Evolutionary conservation across 1,140 invertebrate species (phyloP), one percentile per base, ranked within the genome.

Genomic region (Drosophila punjabiensis): DNA sequence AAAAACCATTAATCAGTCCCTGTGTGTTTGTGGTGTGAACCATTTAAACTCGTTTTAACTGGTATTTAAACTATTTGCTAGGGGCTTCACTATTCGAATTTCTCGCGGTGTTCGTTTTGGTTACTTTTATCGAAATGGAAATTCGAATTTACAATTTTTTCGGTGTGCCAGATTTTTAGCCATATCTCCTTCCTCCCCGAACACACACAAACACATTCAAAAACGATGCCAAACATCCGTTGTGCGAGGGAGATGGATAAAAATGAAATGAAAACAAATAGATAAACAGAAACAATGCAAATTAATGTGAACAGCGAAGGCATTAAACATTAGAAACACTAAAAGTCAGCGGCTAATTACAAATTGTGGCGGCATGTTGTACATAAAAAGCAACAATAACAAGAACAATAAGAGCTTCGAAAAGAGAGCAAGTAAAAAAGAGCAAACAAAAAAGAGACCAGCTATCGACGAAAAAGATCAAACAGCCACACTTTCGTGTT

Each of bases 191-290:
- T 48, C 67, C 58, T 52, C 67, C 47, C 53, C 78, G 37, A 6
- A 20, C 41, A 48, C 56, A 35, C 30, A 30, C 30, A 28, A 20
- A 32, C 43, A 37, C 33, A 30, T 13, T 7, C n/a, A 41, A 68
- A 82, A 87, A 89, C 65, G 81, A 70, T 81, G 84, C 84, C 76
- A 88, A 88, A 88, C 84, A 89, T 88, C 85, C 85, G 82, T 53
- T 71, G 64, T 58, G 71, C 60, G 66, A 68, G 37, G 37, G 20
- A 80, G 71, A 70, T 30, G 48, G 5, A 56, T 70, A 67, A 32
- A 63, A 37, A 24, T 37, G 33, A 56, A 56, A 45, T 20, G 16
- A 10, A 66, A 45, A 66, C 52, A 66, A 66, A 59, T 62, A 61
- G 32, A 62, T 67, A 73, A 76, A 75, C 77, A 33, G 20, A 55